Base-by-base conservation (phyloP, 1,140 invertebrate genomes). In the Pemphigus obesinymphae region DNA sequence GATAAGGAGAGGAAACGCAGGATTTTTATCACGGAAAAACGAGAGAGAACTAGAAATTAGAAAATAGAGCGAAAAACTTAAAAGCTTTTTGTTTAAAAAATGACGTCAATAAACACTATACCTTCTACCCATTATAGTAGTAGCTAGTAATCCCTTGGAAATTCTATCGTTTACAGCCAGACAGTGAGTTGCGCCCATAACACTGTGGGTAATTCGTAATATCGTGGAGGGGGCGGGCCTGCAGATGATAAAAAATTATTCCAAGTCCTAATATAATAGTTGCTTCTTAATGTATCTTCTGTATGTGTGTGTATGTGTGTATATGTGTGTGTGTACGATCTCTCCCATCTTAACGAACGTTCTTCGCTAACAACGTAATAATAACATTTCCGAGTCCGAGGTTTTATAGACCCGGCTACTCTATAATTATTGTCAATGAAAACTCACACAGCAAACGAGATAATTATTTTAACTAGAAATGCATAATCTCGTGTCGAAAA, bases 361-460 rank as follows among this genome's bases (percentile, higher is more conserved):
- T n/a, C n/a, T n/a, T 70, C 40, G 6, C 68, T 40, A 20, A 70
- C 68, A 2, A 70, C 40, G 63, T 70, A 45, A 70, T 73, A 73
- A 73, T 73, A 73, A 73, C 70, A 48, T 73, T 73, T 73, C 68
- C 23, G 43, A 45, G 40, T 45, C 40, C 7, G 63, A 37, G 63
- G 10, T 78, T 55, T 45, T 63, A 72, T 72, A 31, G 48, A 29
- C 72, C 4, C 29, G 31, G 34, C 76, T 63, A 80, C 76, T 80
- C 76, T 80, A 80, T 80, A 80, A 80, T 80, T 80, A 80, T 80
- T 80, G 53, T 61, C 53, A 80, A 43, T 80, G 53, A 80, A 80
- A 63, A 80, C 53, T 34, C 55, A 20, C 76, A 40, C 76, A 31
- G 53, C 76, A 63, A 80, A 80, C 76, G 53, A 80, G 76, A 61